phyloP scores from a whole-genome alignment of 2,888 invertebrate genomes.

The Lamellibrachia satsuma region DNA sequence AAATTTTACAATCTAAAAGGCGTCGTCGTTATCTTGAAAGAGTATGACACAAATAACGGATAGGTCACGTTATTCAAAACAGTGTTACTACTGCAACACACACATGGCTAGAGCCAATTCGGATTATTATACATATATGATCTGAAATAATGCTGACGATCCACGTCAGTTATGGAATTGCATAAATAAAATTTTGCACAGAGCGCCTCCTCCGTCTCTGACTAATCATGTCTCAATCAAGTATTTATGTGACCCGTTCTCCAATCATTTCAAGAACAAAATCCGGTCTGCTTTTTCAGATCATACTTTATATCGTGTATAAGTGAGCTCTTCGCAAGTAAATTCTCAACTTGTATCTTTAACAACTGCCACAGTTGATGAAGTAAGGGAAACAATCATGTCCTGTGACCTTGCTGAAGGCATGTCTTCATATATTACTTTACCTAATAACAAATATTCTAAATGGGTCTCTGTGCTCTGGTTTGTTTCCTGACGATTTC shows the following conservation, averaged over 20 bases:
- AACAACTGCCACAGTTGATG: neutral
- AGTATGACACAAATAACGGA: neutral
- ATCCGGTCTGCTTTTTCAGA: neutral
- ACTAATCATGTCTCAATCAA: conserved; percentile 20
- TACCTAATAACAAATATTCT: too few species aligned
- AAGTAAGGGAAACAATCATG: conserved; percentile 20
- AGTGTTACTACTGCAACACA: neutral
- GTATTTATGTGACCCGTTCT: neutral
- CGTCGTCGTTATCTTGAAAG: neutral
- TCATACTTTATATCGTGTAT: neutral
- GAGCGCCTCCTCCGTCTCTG: conserved; percentile 9
- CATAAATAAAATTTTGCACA: conserved; percentile 21
- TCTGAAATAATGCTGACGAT: neutral
- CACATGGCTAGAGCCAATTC: neutral
- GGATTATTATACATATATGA: neutral
- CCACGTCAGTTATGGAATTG: conserved; percentile 17
- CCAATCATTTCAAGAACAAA: neutral
- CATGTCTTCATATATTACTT: too few species aligned
- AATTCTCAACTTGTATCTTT: conserved; percentile 19
- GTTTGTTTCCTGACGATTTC: too few species aligned
- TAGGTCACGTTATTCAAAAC: neutral
- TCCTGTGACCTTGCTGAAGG: too few species aligned
- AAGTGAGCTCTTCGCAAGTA: neutral
- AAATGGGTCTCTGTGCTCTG: too few species aligned
- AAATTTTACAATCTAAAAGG: neutral